These are phyloP conservation scores for Aldabrachelys gigantea DNA, from an alignment of 2,113 vertebrate genomes.

Conservation along the genomic window DNA sequence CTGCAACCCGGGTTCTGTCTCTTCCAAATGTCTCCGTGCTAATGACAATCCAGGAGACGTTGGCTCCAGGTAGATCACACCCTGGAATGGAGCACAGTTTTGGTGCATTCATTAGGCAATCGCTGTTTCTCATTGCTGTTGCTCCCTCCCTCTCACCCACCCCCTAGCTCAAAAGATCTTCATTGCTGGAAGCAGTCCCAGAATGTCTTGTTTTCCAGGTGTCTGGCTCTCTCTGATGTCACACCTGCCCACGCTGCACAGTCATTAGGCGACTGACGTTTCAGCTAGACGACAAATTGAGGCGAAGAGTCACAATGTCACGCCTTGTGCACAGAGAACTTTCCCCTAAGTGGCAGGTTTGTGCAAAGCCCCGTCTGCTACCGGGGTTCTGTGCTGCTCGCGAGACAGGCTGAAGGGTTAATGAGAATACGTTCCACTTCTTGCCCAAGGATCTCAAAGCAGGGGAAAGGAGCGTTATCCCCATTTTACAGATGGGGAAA, in stretches of 20 bases:
- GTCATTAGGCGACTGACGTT: not conserved
- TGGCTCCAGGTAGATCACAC: not conserved
- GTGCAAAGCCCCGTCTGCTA: not conserved
- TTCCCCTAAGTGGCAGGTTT: not conserved
- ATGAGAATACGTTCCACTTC: not conserved
- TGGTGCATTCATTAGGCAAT: not conserved
- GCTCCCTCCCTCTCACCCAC: not conserved
- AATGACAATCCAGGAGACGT: not conserved
- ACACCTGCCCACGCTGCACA: not conserved
- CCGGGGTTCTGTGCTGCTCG: not conserved
- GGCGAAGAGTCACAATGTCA: not conserved
- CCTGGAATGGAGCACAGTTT: not conserved
- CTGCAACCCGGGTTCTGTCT: not conserved
- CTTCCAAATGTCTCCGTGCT: not conserved
- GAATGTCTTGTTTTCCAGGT: not conserved
- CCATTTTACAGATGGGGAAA: not conserved
- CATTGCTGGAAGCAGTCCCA: not conserved
- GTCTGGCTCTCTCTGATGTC: not conserved
- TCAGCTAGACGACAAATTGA: not conserved
- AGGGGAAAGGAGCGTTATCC: not conserved
- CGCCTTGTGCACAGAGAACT: not conserved
- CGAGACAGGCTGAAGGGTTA: not conserved
- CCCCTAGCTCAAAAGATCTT: not conserved
- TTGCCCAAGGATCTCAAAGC: not conserved
- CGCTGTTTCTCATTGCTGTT: not conserved